Evolutionary conservation across 2,888 invertebrate genomes (phyloP).

Genomic region (Anodontia alba): DNA sequence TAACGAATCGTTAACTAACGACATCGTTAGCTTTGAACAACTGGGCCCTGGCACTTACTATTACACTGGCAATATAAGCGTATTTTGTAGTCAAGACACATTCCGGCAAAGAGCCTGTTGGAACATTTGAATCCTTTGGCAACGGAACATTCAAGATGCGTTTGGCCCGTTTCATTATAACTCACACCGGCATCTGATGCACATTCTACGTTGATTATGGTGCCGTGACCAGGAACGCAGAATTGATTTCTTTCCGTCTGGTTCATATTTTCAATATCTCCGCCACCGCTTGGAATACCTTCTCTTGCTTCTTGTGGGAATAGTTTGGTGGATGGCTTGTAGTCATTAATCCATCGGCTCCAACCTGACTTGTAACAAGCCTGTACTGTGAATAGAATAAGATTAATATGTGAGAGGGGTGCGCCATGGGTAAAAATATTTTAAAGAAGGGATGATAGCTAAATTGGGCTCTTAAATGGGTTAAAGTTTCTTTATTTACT

Average conservation of each 20-base stretch:
- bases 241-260: not conserved
- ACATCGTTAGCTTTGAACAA: no score
- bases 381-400: no score
- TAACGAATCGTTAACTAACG: no score
- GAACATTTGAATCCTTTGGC: not conserved
- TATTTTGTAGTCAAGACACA: not conserved
- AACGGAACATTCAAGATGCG: not conserved
- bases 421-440: no score
- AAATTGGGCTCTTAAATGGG: no score
- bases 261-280: conserved; percentile 2
- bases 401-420: no score
- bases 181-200: not conserved
- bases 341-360: conserved; percentile 12
- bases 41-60: no score
- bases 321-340: not conserved
- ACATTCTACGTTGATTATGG: not conserved
- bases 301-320: not conserved
- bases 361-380: not conserved
- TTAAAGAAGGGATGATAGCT: no score
- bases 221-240: not conserved
- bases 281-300: not conserved
- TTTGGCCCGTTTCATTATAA: not conserved
- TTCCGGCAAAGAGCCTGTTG: not conserved
- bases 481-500: no score
- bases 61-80: not conserved